phyloP scores from a whole-genome alignment of 2,113 vertebrate genomes.

The Albula goreensis region DNA sequence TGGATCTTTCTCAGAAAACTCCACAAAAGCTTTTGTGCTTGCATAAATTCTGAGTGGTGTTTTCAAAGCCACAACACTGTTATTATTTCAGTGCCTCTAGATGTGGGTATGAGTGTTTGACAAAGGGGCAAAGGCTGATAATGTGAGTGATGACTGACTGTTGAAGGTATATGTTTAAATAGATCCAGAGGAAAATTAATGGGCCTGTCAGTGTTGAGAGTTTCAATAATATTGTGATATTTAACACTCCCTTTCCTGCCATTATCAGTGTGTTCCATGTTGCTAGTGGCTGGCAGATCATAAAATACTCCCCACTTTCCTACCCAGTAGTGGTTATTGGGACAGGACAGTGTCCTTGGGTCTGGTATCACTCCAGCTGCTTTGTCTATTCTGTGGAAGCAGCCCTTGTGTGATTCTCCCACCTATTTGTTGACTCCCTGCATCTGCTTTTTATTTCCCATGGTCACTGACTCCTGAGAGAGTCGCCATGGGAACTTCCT shows the following conservation, averaged over 20 bases:
- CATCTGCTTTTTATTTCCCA: background rate
- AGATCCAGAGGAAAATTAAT: background rate
- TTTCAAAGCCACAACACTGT: background rate
- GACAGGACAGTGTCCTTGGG: background rate
- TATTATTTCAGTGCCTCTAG: background rate
- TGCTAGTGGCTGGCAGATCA: background rate
- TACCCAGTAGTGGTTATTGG: no score
- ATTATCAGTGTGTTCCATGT: background rate
- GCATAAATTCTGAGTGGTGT: background rate
- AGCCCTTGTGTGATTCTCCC: background rate
- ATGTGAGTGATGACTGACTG: background rate
- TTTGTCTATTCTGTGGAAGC: background rate
- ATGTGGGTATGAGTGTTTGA: background rate
- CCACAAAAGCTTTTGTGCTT: background rate
- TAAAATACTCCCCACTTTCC: background rate
- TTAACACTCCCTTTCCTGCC: background rate
- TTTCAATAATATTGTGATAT: background rate
- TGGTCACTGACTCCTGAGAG: background rate
- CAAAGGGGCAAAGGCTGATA: background rate
- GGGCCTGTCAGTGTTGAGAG: background rate
- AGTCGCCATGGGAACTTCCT: conserved; percentile 19
- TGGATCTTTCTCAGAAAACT: background rate
- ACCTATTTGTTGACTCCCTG: background rate
- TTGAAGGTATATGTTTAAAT: background rate
- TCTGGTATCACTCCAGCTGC: background rate